Conservation (phyloP, 2,888 invertebrate genomes). For the Diploptera punctata region DNA sequence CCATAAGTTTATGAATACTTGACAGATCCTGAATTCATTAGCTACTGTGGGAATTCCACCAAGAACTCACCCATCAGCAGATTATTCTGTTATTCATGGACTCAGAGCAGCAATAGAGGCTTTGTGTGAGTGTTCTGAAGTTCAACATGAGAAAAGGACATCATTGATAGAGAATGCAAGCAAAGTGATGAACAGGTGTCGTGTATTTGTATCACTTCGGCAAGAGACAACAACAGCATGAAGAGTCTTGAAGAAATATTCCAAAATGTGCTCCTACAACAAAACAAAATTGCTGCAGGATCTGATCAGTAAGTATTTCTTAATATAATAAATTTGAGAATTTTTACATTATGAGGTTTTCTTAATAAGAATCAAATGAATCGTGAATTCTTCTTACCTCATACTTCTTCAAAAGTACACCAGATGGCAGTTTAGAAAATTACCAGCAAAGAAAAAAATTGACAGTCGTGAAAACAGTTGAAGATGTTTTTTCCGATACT, state of each 20-base stretch:
- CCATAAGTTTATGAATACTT: too few species aligned
- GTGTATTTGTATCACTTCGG: conserved; percentile 93
- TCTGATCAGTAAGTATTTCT: conserved; percentile 66
- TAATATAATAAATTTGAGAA: too few species aligned
- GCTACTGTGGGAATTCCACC: conserved; percentile 83
- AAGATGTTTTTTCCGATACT: too few species aligned
- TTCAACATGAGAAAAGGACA: conserved; percentile 67
- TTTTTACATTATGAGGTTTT: too few species aligned
- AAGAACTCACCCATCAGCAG: conserved; percentile 62
- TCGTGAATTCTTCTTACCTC: too few species aligned
- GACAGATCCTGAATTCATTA: conserved; percentile 80
- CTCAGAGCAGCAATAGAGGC: conserved; percentile 86
- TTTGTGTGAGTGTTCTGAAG: conserved; percentile 80
- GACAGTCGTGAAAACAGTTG: too few species aligned
- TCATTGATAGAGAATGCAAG: conserved; percentile 57
- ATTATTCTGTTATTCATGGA: conserved; percentile 80
- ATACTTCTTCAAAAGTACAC: too few species aligned
- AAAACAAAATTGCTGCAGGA: conserved; percentile 73
- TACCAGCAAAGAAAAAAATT: too few species aligned
- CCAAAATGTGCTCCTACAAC: conserved; percentile 77
- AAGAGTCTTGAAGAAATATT: conserved; percentile 88
- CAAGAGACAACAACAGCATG: conserved; percentile 86
- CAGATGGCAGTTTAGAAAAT: too few species aligned
- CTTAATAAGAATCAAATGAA: too few species aligned
- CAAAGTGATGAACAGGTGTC: conserved; percentile 67